Base-by-base conservation (phyloP, 1,140 invertebrate genomes). In the Lethrus apterus region DNA sequence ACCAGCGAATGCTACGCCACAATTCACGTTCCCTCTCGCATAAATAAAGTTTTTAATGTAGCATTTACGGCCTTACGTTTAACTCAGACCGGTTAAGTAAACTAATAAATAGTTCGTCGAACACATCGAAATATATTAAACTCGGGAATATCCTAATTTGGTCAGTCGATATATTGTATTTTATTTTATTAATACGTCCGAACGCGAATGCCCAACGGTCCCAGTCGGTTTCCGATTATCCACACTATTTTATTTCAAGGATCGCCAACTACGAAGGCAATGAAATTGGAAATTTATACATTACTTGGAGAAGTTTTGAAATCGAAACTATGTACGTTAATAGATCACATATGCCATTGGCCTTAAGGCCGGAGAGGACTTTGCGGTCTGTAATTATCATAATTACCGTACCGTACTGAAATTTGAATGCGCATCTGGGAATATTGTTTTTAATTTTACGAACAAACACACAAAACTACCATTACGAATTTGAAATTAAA, bases 21-120 rank as follows among this genome's bases (percentile, higher is more conserved):
- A 60, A 56, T 55, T 60, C 58, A 60, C 45, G 48, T 60, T 55
- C 52, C 52, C 52, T 60, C 50, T 45, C 29, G 50, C 52, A 60
- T 60, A 58, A 60, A 60, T 58, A 60, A 60, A 51, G 50, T 49
- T 57, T 58, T 60, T 58, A 60, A 60, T 60, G 58, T 55, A 54
- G 50, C 56, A 56, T 60, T 60, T 58, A 58, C 55, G 45, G 51
- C 50, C 49, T 42, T 54, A 49, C 49, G 48, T 57, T 59, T 51
- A 57, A 46, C 53, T 52, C 51, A 51, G 50, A 60, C 58, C 58
- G 58, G 58, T 60, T 54, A 52, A 60, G 48, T 53, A 51, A 55
- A 58, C 54, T 44, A 51, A 56, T 58, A 58, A 57, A 60, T 58
- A 58, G 54, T 51, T 44, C 30, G 47, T 48, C 52, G 55, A 55